These are phyloP conservation scores for Lemur catta DNA, from an alignment of 2,797 vertebrate species.

Conservation along the genomic window DNA sequence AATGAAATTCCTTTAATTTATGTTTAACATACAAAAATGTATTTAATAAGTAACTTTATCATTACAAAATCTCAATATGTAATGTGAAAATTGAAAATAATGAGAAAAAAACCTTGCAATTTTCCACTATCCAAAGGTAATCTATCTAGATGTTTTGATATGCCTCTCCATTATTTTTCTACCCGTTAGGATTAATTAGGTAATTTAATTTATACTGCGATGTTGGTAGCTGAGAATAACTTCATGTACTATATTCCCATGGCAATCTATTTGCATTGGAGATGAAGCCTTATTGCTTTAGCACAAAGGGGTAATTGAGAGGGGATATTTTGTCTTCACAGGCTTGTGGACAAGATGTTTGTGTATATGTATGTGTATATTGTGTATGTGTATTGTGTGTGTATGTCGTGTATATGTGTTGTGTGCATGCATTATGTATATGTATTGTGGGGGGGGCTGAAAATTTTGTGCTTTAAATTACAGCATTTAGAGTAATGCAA, in stretches of 20 bases:
- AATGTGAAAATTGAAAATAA: not conserved
- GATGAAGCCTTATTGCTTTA: not conserved
- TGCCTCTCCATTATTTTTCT: not conserved
- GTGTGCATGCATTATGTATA: not conserved
- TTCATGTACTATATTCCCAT: not conserved
- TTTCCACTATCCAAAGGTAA: not conserved
- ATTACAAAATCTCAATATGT: not conserved
- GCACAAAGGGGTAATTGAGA: not conserved
- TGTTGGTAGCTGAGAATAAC: not conserved
- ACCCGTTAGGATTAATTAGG: not conserved
- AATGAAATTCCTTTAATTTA: not conserved
- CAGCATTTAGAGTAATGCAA: not conserved
- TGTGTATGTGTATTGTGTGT: not conserved
- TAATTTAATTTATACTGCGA: constrained; percentile 7
- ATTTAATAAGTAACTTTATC: constrained; percentile 16
- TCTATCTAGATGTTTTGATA: not conserved
- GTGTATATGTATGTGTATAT: not conserved
- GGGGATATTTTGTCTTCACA: not conserved
- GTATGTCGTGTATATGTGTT: not conserved
- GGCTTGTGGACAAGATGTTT: not conserved
- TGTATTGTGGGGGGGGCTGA: too few species aligned
- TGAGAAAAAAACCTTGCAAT: not conserved
- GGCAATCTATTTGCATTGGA: not conserved
- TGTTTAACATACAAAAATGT: not conserved
- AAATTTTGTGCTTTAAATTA: not conserved